A percentile compares a stretch with the other conserved stretches of the same genome.
Conservation (phyloP, 2,797 vertebrate species). For the Stomatorhinus walkeri region DNA sequence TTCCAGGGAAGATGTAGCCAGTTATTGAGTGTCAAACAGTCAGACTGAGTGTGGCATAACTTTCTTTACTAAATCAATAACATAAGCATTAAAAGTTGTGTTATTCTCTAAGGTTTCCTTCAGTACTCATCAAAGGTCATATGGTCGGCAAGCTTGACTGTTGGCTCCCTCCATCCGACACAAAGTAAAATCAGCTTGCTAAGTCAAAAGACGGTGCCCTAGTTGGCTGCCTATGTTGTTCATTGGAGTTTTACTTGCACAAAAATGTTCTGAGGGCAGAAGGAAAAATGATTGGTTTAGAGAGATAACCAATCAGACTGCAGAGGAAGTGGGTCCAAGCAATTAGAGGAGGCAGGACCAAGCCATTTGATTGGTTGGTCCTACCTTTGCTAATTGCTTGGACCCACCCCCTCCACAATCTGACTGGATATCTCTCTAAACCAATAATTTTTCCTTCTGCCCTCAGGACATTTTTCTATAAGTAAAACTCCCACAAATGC, state of each 20-base stretch:
- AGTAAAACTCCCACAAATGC: not conserved
- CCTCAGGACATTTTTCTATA: not conserved
- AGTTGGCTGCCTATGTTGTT: not conserved
- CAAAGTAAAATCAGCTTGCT: not conserved
- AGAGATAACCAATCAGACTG: not conserved
- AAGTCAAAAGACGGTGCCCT: not conserved
- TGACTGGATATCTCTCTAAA: not conserved
- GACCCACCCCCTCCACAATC: not conserved
- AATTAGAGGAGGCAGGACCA: not conserved
- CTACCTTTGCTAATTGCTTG: not conserved
- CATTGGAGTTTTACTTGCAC: not conserved
- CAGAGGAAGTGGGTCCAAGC: not conserved
- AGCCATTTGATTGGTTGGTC: not conserved
- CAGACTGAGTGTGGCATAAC: not conserved
- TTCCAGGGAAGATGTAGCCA: not conserved
- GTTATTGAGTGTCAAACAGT: not conserved
- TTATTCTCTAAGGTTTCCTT: not conserved
- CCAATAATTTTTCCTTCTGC: not conserved
- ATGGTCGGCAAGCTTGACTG: not conserved
- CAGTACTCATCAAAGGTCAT: not conserved
- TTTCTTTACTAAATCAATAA: slow-evolving; percentile 1
- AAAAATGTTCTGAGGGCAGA: not conserved
- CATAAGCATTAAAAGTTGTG: not conserved
- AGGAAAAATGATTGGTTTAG: not conserved
- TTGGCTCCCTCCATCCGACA: not conserved